A percentile compares a stretch with the other conserved stretches of the same genome.
phyloP scores from a whole-genome alignment of 2,797 vertebrate species.

The Selene dorsalis region DNA sequence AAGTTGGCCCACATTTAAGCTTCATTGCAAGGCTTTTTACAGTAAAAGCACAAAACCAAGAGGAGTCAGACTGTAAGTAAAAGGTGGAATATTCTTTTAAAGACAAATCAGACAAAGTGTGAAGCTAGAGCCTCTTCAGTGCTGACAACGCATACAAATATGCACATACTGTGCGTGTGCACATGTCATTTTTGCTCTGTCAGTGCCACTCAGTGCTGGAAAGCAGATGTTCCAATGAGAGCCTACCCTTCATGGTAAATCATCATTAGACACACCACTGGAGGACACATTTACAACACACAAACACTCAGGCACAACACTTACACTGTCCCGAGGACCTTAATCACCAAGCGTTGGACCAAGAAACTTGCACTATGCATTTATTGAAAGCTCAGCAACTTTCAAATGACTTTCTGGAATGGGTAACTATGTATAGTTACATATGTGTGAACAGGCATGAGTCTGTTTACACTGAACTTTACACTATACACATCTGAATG shows the following conservation, averaged over 20 bases:
- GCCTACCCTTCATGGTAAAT: conserved; percentile 25
- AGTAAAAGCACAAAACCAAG: background rate
- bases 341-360: conserved; percentile 44
- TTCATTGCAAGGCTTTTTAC: background rate
- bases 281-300: background rate
- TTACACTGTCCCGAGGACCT: background rate
- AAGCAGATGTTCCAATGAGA: conserved; percentile 57
- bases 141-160: background rate
- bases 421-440: no score
- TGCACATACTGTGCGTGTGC: background rate
- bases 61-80: background rate
- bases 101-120: background rate
- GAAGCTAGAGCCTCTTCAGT: conserved; percentile 12
- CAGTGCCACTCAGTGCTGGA: conserved; percentile 18
- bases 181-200: conserved; percentile 9
- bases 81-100: background rate
- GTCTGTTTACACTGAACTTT: no score
- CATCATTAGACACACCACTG: conserved; percentile 15
- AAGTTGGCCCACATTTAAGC: no score
- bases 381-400: conserved; percentile 7
- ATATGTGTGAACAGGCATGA: no score
- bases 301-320: conserved; percentile 5
- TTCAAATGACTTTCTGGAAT: no score
- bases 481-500: no score
- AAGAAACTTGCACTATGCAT: background rate